Percentiles rank a stretch among this genome's conserved stretches.
These are phyloP conservation scores for Pristionchus pacificus DNA, from an alignment of 1,140 invertebrate species.

Conservation along the genomic window DNA sequence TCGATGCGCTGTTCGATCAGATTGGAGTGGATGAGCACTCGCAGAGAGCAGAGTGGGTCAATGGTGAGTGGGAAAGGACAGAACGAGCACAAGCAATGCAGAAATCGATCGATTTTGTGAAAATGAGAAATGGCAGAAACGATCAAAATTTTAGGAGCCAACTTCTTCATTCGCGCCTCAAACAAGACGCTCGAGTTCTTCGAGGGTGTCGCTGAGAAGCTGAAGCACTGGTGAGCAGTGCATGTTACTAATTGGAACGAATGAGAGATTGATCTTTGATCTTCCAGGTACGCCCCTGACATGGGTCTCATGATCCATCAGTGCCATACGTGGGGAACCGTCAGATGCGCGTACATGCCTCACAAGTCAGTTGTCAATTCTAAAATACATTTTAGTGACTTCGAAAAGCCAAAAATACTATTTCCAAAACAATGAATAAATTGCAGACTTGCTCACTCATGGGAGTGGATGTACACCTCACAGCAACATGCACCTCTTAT, in stretches of 20 bases:
- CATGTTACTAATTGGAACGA: conserved; percentile 1
- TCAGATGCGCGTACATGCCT: conserved; percentile 48
- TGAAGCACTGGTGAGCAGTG: conserved; percentile 44
- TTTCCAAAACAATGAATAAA: background rate
- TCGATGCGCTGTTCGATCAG: conserved; percentile 54
- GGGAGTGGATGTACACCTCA: conserved; percentile 57
- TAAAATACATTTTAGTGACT: background rate
- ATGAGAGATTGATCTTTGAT: background rate
- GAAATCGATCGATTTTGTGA: too few relatives aligned
- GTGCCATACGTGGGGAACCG: conserved; percentile 52
- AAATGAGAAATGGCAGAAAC: conserved; percentile 6
- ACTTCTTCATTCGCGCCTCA: conserved; percentile 54
- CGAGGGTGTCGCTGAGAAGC: conserved; percentile 46
- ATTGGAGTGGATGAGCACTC: conserved; percentile 47
- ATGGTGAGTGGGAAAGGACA: conserved; percentile 53
- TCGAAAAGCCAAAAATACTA: conserved; percentile 9
- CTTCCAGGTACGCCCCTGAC: conserved; percentile 45
- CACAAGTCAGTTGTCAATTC: conserved; percentile 41
- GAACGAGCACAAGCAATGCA: too few relatives aligned
- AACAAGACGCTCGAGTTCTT: conserved; percentile 53
- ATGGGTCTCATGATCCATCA: conserved; percentile 58
- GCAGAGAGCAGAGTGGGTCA: conserved; percentile 55
- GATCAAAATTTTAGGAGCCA: conserved; percentile 43
- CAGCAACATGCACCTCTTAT: conserved; percentile 49
- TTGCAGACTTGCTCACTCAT: conserved; percentile 49